phyloP scores from a whole-genome alignment of 2,797 vertebrate genomes.

The Buceros bicornis region DNA sequence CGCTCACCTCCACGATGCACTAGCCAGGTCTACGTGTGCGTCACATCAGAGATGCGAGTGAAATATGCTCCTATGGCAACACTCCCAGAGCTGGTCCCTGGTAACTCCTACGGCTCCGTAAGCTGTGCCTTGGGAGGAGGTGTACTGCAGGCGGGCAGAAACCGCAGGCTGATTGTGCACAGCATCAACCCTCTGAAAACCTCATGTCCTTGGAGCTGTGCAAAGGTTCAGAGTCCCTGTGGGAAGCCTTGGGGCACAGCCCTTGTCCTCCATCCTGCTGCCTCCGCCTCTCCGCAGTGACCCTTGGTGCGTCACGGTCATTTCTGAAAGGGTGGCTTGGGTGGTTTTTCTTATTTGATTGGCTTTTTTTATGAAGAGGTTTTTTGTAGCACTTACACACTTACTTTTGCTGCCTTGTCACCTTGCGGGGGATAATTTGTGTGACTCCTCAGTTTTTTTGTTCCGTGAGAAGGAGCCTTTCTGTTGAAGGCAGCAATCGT shows the following conservation, averaged over 20 bases:
- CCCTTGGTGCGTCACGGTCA: not conserved
- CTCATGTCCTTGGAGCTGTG: not conserved
- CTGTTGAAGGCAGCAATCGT: not conserved
- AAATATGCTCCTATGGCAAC: not conserved
- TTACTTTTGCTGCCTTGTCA: not conserved
- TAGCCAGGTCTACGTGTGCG: not conserved
- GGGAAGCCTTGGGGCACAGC: not conserved
- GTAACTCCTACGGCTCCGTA: not conserved
- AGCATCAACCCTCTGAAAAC: not conserved
- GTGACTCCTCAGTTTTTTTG: not conserved
- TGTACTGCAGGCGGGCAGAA: not conserved
- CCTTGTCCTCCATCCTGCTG: not conserved
- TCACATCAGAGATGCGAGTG: not conserved
- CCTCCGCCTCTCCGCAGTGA: not conserved
- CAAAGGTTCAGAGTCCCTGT: not conserved
- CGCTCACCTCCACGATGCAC: not conserved
- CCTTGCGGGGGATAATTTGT: not conserved
- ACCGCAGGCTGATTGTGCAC: not conserved
- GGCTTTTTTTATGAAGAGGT: not conserved
- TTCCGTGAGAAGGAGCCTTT: not conserved
- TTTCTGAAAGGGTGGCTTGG: not conserved
- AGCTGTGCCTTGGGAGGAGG: not conserved
- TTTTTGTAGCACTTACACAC: not conserved
- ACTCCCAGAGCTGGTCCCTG: not conserved
- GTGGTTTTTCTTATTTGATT: not conserved